phyloP scores from a whole-genome alignment of 2,888 invertebrate genomes.

The Pimpla rufipes region DNA sequence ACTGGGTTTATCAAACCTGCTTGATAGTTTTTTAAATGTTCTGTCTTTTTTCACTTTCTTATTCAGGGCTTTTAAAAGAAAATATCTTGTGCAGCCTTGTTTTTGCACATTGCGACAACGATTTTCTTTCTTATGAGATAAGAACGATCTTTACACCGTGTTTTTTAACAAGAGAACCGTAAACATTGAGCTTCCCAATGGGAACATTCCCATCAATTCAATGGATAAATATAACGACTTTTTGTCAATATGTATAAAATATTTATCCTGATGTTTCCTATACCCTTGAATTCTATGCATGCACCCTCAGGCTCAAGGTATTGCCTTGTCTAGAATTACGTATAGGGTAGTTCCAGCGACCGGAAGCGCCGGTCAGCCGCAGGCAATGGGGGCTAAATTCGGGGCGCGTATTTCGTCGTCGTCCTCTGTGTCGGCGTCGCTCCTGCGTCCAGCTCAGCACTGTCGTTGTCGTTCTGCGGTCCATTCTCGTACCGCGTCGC shows the following conservation, averaged over 20 bases:
- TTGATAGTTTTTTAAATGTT: no score
- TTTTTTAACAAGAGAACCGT: background rate
- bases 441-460: conserved; percentile 42
- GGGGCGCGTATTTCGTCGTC: conserved; percentile 43
- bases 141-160: no score
- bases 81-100: no score
- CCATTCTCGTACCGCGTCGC: conserved; percentile 41
- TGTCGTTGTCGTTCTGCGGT: conserved; percentile 51
- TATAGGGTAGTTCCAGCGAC: conserved; percentile 35
- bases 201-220: no score
- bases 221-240: background rate
- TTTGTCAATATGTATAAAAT: background rate
- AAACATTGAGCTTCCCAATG: no score
- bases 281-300: conserved; percentile 5
- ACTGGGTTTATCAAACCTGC: no score
- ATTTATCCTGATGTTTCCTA: background rate
- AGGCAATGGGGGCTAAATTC: conserved; percentile 49
- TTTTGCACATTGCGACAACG: no score
- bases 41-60: no score
- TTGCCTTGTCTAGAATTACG: conserved; percentile 37
- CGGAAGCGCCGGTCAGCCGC: conserved; percentile 59
- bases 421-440: conserved; percentile 30
- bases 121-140: no score
- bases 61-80: no score
- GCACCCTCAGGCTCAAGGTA: conserved; percentile 29